A percentile compares a stretch with the other conserved stretches of the same genome.
These are phyloP conservation scores for Drosophila dunni DNA, from an alignment of 1,140 invertebrate genomes.

Conservation along the genomic window DNA sequence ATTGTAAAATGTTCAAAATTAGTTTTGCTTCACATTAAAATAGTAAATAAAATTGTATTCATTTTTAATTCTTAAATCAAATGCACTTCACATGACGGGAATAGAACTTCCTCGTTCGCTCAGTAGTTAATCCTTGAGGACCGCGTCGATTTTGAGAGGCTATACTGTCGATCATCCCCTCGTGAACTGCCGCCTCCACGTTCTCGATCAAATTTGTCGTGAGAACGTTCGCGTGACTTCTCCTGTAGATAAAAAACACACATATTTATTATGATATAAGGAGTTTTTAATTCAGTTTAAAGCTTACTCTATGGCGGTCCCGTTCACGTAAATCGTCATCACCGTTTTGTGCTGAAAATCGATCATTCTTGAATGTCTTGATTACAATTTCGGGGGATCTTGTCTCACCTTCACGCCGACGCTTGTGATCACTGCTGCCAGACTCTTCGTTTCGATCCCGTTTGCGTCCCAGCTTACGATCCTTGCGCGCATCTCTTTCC, in stretches of 20 bases:
- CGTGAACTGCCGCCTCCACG: conserved; percentile 56
- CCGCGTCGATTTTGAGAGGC: conserved; percentile 69
- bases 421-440: conserved; percentile 88
- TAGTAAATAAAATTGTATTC: conserved; percentile 49
- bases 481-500: conserved; percentile 90
- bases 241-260: conserved; percentile 50
- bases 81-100: conserved; percentile 44
- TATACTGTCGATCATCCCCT: conserved; percentile 77
- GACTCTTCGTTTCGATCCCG: conserved; percentile 90
- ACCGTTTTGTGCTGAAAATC: conserved; percentile 78
- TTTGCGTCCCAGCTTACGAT: conserved; percentile 91
- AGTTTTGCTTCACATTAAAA: conserved; percentile 34
- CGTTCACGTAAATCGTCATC: conserved; percentile 76
- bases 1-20: conserved; percentile 60
- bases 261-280: not conserved
- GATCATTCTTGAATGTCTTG: conserved; percentile 50
- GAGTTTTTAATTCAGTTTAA: not conserved
- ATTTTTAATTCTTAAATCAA: conserved; percentile 55
- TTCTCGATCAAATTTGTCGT: conserved; percentile 79
- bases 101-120: conserved; percentile 16
- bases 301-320: conserved; percentile 78
- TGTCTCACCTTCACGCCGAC: conserved; percentile 89
- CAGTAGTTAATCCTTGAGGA: conserved; percentile 75
- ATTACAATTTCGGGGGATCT: conserved; percentile 30
- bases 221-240: conserved; percentile 79